Conservation (phyloP, 2,113 vertebrate genomes). For the Chaetodon auriga region DNA sequence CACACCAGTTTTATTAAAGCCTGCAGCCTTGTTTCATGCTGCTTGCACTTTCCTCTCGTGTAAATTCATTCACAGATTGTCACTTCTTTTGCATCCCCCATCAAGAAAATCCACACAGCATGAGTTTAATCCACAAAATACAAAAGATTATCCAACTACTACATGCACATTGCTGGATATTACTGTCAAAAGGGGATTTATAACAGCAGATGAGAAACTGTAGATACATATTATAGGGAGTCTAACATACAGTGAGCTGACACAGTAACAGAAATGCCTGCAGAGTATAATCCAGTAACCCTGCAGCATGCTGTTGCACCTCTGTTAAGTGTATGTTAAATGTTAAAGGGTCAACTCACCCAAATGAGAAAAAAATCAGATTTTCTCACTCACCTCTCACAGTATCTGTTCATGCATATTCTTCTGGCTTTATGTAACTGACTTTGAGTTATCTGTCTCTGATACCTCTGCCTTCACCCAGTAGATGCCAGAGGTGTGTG, state of each 20-base stretch:
- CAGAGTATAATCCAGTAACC: conserved; percentile 21
- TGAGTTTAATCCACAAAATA: conserved; percentile 67
- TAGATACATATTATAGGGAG: background rate
- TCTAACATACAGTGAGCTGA: conserved; percentile 27
- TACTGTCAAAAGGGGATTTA: conserved; percentile 61
- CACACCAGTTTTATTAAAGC: background rate
- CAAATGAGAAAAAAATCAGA: background rate
- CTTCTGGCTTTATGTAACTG: background rate
- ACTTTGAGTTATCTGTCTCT: background rate
- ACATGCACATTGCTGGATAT: conserved; percentile 45
- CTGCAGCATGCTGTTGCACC: background rate
- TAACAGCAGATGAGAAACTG: conserved; percentile 41
- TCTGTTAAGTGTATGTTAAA: background rate
- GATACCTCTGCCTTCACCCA: background rate
- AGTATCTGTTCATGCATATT: background rate
- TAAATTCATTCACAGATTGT: conserved; percentile 63
- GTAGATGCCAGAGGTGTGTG: background rate
- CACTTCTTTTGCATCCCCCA: conserved; percentile 13
- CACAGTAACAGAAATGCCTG: conserved; percentile 26
- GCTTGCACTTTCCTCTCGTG: background rate
- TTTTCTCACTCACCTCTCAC: background rate
- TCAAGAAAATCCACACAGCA: conserved; percentile 69
- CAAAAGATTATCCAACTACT: conserved; percentile 69
- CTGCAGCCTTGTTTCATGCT: conserved; percentile 3
- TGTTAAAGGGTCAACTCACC: background rate